A percentile compares a stretch with the other conserved stretches of the same genome.
Evolutionary conservation across 2,888 invertebrate genomes (phyloP).

Genomic region (Latrodectus hesperus): DNA sequence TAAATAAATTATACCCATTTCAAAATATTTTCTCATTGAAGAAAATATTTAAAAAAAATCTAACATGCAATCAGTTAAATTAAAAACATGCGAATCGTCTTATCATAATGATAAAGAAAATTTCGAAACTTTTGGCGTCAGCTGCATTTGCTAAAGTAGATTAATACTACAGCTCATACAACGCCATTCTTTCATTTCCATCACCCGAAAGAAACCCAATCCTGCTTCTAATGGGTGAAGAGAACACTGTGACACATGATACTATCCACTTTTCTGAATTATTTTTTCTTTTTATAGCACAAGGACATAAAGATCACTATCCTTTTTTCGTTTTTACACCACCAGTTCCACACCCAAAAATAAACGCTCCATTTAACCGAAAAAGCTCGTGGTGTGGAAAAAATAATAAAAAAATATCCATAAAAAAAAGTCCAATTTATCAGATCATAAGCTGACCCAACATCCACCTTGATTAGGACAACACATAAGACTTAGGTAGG

Average conservation of each 20-base stretch:
- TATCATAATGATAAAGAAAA: too few species aligned
- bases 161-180: too few species aligned
- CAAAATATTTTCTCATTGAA: too few species aligned
- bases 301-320: background rate
- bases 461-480: conserved; percentile 37
- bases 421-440: background rate
- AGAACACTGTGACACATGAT: background rate
- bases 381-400: background rate
- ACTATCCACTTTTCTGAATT: background rate
- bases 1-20: too few species aligned
- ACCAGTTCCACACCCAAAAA: conserved; percentile 10
- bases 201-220: background rate
- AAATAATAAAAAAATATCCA: background rate
- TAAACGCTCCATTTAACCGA: conserved; percentile 13
- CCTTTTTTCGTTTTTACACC: background rate
- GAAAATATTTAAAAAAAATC: too few species aligned
- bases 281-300: conserved; percentile 1
- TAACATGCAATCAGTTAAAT: too few species aligned
- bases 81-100: too few species aligned
- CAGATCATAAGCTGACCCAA: background rate
- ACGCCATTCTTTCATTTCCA: too few species aligned
- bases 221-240: background rate
- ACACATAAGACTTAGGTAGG: background rate
- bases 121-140: too few species aligned
- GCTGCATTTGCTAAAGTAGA: too few species aligned